Conservation (phyloP, 2,888 invertebrate species). For the Liopterus haemorrhoidalis region DNA sequence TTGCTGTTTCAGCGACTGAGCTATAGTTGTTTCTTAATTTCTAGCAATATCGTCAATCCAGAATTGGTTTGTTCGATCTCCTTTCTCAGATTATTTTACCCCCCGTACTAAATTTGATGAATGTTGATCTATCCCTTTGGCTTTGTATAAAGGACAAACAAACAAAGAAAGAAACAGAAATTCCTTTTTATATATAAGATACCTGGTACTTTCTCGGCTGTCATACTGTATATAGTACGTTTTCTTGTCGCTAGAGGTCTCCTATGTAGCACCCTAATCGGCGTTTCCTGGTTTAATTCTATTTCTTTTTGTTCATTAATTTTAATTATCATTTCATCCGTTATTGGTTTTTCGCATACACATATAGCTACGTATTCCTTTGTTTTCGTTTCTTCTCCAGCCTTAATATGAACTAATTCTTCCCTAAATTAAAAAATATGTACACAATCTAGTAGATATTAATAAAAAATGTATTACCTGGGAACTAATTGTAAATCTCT, state of each 20-base stretch:
- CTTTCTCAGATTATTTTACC: no score
- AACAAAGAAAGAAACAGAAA: no score
- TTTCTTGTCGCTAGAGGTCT: slow-evolving; percentile 67
- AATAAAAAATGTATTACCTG: slow-evolving; percentile 42
- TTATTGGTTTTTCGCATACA: slow-evolving; percentile 42
- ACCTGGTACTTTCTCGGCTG: slow-evolving; percentile 52
- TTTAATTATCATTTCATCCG: slow-evolving; percentile 50
- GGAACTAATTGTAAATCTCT: slow-evolving; percentile 60
- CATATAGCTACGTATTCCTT: slow-evolving; percentile 86
- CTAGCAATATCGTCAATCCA: no score
- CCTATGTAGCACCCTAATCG: slow-evolving; percentile 82
- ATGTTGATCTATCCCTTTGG: no score
- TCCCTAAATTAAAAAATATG: slow-evolving; percentile 47
- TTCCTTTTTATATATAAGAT: no score
- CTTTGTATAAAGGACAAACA: no score
- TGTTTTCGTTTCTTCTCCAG: slow-evolving; percentile 80
- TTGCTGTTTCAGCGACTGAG: no score
- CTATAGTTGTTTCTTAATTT: no score
- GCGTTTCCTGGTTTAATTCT: slow-evolving; percentile 74
- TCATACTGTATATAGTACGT: slow-evolving; percentile 60
- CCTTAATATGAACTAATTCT: slow-evolving; percentile 65
- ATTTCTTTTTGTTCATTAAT: slow-evolving; percentile 47
- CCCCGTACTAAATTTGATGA: no score
- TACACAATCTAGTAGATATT: background rate
- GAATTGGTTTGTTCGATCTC: no score